Conservation (phyloP, 2,888 invertebrate species). For the Maniola hyperantus region DNA sequence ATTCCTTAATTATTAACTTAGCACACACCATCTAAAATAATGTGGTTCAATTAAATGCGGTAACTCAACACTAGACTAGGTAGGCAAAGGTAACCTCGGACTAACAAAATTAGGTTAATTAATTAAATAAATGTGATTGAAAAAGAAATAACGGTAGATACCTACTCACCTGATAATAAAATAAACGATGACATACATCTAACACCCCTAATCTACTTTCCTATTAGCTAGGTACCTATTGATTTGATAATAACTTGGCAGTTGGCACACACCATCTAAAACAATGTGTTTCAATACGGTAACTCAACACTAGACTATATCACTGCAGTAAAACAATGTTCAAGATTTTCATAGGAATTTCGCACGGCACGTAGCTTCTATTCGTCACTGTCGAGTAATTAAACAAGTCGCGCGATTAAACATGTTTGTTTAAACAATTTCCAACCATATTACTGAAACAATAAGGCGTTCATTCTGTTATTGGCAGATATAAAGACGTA, state of each 20-base stretch:
- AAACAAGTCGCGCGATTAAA: slow-evolving; percentile 50
- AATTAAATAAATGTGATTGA: no score
- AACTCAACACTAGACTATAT: slow-evolving; percentile 47
- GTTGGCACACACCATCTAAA: not conserved
- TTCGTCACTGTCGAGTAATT: slow-evolving; percentile 72
- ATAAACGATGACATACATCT: slow-evolving; percentile 9
- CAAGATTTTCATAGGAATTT: slow-evolving; percentile 72
- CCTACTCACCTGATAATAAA: slow-evolving; percentile 18
- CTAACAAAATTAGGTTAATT: no score
- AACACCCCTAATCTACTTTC: not conserved
- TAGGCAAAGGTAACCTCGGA: no score
- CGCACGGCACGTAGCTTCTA: slow-evolving; percentile 66
- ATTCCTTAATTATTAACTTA: no score
- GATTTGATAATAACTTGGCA: not conserved
- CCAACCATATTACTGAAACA: slow-evolving; percentile 43
- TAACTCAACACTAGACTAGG: no score
- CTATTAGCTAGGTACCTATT: not conserved
- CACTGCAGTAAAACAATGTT: slow-evolving; percentile 52
- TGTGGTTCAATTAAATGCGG: no score
- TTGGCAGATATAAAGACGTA: slow-evolving; percentile 48
- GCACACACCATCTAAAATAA: no score
- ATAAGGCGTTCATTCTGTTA: slow-evolving; percentile 44
- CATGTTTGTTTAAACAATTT: slow-evolving; percentile 40
- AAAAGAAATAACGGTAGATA: not conserved
- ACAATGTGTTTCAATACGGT: slow-evolving; percentile 1